A percentile compares a stretch with the other conserved stretches of the same genome.
These are phyloP conservation scores for Globicephala melas DNA, from an alignment of 2,113 vertebrate species.

Conservation along the genomic window DNA sequence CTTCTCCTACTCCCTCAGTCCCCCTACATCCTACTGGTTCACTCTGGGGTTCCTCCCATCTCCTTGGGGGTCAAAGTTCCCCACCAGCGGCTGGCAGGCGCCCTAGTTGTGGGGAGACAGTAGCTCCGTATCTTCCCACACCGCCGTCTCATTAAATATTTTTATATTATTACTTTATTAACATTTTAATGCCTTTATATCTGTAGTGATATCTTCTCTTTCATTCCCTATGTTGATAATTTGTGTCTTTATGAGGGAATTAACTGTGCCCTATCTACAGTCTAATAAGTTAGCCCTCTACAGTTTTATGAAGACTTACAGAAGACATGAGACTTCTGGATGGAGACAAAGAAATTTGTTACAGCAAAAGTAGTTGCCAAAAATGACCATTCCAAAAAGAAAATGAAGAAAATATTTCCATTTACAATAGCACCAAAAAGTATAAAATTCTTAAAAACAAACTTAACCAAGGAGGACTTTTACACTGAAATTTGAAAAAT, in stretches of 20 bases:
- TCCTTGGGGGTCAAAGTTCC: too few species aligned
- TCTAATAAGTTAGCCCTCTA: neutral
- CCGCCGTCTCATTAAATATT: neutral
- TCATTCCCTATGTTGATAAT: neutral
- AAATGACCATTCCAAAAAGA: neutral
- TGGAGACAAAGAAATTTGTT: neutral
- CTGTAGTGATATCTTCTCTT: neutral
- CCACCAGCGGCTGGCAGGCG: too few species aligned
- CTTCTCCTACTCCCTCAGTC: fast-evolving
- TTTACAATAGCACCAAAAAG: neutral
- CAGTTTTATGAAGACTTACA: neutral
- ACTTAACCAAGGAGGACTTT: neutral
- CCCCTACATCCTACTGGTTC: too few species aligned
- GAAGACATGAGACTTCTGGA: neutral
- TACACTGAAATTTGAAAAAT: neutral
- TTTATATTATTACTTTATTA: neutral
- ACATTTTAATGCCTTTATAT: neutral
- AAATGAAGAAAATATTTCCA: neutral
- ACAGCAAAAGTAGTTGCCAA: neutral
- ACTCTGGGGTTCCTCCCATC: too few species aligned
- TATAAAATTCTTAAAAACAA: neutral
- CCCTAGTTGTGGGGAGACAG: too few species aligned
- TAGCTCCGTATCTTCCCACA: too few species aligned
- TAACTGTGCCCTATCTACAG: neutral
- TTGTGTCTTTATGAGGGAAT: neutral